Evolutionary conservation across 2,113 vertebrate species (phyloP), one percentile per base, ranked within the genome.

Genomic region (Cercocebus atys): DNA sequence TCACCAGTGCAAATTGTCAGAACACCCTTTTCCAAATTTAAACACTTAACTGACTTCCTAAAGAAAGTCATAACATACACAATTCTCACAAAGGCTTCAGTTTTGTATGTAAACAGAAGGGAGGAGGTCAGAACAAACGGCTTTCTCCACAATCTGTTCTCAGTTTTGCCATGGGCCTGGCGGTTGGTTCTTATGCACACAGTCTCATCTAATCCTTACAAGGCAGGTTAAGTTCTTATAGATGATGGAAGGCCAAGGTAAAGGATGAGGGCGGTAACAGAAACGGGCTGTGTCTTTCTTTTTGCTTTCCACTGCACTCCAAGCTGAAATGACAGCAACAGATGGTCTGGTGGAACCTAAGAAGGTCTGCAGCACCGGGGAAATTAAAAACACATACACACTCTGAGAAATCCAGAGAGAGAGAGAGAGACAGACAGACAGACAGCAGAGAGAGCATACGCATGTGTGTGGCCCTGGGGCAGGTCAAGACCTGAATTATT

Each of bases 31-130:
- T 45, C 79, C 43, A 64, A 85, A 47, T 16, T 14, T 14, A 59
- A 75, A 75, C 79, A 68, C 78, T 3, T n/a, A 72, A 32, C 45
- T 20, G 5, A n/a, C n/a, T 94, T 73, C 72, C 94, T 95, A 92
- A 95, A 84, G 78, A n/a, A 94, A 91, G 89, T 82, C 47, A 78
- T 50, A 25, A 92, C 97, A 97, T 0, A 81, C 8, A 90, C 32
- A 64, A 35, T 80, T 97, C 93, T 97, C 97, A 94, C 79, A 87
- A 97, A 98, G 45, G 30, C 93, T 96, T 97, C 61, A 76, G 72
- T 91, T 98, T 93, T 14, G 0, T 68, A 95, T 95, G 94, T 94
- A 90, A 81, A 66, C 88, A 96, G 93, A 52, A 94, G 6, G 5
- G n/a, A 55, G 1, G 9, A 0, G 8, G 43, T 0, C n/a, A 20